Evolutionary conservation across 2,797 vertebrate species (phyloP).

Genomic region (Micromesistius poutassou): DNA sequence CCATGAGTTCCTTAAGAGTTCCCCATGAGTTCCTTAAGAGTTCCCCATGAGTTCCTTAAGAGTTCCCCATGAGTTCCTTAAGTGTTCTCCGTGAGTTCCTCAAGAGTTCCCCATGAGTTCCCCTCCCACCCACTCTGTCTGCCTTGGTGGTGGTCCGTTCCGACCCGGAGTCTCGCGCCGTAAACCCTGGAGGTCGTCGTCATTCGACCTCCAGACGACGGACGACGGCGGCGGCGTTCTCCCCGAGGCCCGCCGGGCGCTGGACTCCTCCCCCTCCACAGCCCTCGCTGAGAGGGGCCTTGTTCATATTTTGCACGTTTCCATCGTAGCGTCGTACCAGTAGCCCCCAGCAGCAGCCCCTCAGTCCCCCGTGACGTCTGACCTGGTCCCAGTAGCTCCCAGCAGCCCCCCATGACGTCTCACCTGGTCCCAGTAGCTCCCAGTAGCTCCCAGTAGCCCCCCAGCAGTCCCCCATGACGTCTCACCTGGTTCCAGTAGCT

Average conservation of each 20-base stretch:
- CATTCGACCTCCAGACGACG: neutral
- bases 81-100: neutral
- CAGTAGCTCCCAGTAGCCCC: too few species aligned
- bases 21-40: too few species aligned
- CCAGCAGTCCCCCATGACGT: too few species aligned
- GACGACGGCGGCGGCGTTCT: neutral
- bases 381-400: neutral
- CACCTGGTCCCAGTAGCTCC: too few species aligned
- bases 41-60: neutral
- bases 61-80: too few species aligned
- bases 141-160: neutral
- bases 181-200: neutral
- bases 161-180: neutral
- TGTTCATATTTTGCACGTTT: conserved; percentile 47
- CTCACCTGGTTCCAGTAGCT: too few species aligned
- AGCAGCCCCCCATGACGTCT: too few species aligned
- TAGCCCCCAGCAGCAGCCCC: conserved; percentile 8
- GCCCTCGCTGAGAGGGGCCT: conserved; percentile 32
- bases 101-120: too few species aligned
- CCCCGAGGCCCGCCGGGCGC: neutral
- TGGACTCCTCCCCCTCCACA: conserved; percentile 10
- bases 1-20: neutral
- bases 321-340: conserved; percentile 20
- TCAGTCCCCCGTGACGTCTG: conserved; percentile 19
- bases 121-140: too few species aligned